These are phyloP conservation scores for Alcis repandata DNA, from an alignment of 2,888 invertebrate genomes.

Conservation along the genomic window DNA sequence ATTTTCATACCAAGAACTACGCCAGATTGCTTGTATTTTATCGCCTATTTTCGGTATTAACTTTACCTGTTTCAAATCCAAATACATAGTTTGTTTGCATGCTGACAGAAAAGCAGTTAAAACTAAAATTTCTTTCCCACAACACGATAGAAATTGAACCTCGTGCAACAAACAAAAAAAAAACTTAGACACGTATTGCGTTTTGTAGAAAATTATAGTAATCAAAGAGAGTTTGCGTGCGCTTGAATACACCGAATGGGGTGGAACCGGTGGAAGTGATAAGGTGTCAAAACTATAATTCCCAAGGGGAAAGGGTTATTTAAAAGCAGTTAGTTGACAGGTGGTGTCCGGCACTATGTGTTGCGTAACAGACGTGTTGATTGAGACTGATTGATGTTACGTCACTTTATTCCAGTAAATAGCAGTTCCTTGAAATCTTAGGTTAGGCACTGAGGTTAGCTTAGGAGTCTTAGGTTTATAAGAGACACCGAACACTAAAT, in stretches of 20 bases:
- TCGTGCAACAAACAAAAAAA: constrained; percentile 13
- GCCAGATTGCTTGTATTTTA: too few species aligned
- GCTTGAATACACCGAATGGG: constrained; percentile 25
- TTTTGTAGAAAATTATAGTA: constrained; percentile 30
- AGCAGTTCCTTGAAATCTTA: neutral
- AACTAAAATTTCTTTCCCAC: neutral
- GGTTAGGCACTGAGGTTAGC: too few species aligned
- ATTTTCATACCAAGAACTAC: too few species aligned
- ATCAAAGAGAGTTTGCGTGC: constrained; percentile 28
- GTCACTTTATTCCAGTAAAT: constrained; percentile 1
- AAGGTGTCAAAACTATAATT: constrained; percentile 47
- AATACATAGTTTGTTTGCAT: neutral
- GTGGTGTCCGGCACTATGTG: constrained; percentile 34
- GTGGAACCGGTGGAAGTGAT: constrained; percentile 44
- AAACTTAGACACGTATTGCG: constrained; percentile 11
- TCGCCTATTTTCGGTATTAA: too few species aligned
- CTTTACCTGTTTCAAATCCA: too few species aligned
- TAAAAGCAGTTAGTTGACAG: constrained; percentile 45
- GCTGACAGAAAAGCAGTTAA: neutral
- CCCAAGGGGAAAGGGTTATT: constrained; percentile 42
- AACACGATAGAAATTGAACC: neutral
- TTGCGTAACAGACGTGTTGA: constrained; percentile 23
- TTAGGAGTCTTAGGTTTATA: too few species aligned
- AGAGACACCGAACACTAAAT: too few species aligned
- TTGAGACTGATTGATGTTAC: constrained; percentile 3